Evolutionary conservation across 2,113 vertebrate genomes (phyloP).

Genomic region (Periophthalmus modestus): DNA sequence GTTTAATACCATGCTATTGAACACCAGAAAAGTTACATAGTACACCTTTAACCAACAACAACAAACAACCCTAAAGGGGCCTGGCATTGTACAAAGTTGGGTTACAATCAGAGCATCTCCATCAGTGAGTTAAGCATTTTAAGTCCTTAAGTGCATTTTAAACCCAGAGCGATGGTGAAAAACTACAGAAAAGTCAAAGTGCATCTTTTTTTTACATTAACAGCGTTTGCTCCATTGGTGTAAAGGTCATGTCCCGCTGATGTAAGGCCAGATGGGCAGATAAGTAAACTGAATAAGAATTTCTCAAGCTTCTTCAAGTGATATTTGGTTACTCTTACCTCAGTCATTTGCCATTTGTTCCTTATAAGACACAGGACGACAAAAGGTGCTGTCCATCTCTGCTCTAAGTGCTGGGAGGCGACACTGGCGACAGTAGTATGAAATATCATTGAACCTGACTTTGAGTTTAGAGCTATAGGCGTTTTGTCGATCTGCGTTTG

Average conservation of each 20-base stretch:
- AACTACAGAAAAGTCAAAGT: background rate
- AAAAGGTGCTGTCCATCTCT: constrained; percentile 55
- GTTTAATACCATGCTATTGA: no score
- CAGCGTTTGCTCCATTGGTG: constrained; percentile 3
- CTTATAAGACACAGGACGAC: constrained; percentile 45
- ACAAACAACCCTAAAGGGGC: no score
- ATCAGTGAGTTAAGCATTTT: no score
- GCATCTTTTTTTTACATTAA: background rate
- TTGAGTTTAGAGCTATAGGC: constrained; percentile 20
- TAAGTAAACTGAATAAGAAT: constrained; percentile 19
- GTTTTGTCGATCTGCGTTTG: constrained; percentile 33
- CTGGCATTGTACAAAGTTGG: no score
- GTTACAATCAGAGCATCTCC: no score
- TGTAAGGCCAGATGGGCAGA: constrained; percentile 17
- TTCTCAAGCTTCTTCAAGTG: constrained; percentile 6
- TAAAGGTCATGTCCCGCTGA: constrained; percentile 8
- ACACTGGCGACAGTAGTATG: constrained; percentile 43
- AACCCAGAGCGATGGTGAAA: background rate
- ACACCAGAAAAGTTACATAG: no score
- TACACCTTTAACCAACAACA: no score
- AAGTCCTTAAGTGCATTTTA: no score
- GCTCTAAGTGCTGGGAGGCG: constrained; percentile 24
- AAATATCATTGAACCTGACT: constrained; percentile 64
- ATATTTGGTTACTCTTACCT: constrained; percentile 46
- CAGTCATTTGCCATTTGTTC: constrained; percentile 11